A percentile compares a stretch with the other conserved stretches of the same genome.
Evolutionary conservation across 2,797 vertebrate genomes (phyloP).

Genomic region (Hypotaenidia philippensis): DNA sequence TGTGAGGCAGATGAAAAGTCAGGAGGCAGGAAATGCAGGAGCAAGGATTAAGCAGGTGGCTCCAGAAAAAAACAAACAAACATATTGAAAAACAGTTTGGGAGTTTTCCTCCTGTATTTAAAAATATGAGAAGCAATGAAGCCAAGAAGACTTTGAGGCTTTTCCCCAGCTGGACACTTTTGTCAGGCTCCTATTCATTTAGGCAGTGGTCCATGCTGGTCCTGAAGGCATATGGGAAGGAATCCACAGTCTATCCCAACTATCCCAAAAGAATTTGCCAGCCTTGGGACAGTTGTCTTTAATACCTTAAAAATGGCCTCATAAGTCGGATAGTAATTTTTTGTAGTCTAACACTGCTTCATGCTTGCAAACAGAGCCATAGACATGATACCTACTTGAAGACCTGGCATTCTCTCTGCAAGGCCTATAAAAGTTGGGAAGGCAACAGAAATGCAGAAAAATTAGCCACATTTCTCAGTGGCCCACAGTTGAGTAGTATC

Average conservation of each 20-base stretch:
- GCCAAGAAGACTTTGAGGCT: neutral
- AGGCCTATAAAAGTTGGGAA: neutral
- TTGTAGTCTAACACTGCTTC: neutral
- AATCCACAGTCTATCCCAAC: neutral
- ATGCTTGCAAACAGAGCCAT: accelerated
- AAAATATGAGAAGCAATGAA: neutral
- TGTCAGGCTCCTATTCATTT: neutral
- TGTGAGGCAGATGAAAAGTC: neutral
- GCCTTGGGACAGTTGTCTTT: neutral
- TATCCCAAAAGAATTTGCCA: neutral
- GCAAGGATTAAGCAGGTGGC: neutral
- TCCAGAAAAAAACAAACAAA: neutral
- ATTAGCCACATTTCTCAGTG: neutral
- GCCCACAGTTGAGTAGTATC: neutral
- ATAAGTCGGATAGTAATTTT: neutral
- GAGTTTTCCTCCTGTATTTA: neutral
- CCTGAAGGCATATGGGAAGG: neutral
- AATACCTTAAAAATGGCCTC: neutral
- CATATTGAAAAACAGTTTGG: neutral
- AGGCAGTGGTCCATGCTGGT: neutral
- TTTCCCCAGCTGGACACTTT: neutral
- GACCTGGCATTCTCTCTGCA: neutral
- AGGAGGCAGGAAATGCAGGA: neutral
- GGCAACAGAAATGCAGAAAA: neutral
- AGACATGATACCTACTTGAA: neutral